Base-by-base conservation (phyloP, 2,113 vertebrate species). In the Charina bottae region DNA sequence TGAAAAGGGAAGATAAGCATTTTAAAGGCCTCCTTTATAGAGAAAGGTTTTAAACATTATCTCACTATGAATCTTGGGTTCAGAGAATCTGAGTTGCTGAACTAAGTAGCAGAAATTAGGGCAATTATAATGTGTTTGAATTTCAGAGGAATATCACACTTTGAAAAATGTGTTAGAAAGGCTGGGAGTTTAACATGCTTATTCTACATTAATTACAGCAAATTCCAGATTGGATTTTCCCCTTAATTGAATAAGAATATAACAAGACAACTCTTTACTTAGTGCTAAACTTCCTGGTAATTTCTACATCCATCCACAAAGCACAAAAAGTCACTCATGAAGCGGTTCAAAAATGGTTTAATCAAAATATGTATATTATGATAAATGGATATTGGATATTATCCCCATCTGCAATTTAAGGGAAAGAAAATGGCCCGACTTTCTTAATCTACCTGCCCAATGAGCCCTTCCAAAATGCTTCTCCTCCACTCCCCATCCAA, bases 381-480 rank as follows among this genome's bases (percentile, higher is more conserved):
- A 96, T 96, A 95, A 96, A 95, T 93, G 87, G 90, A 54, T 88
- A 93, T 56, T 92, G 92, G 91, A 95, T 94, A 89, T 89, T 64
- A 95, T 90, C 46, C 72, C 95, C 72, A 93, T 94, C 90, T 90
- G 92, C 26, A 90, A 59, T 95, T 91, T 90, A 93, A 83, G 83
- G 56, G 55, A 89, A 95, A 92, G 87, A 92, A 93, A 95, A 60
- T 93, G 21, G 87, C 78, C 24, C 2, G 59, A 78, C 91, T 72
- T 94, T 94, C 89, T 91, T 93, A 95, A 94, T 86, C 93, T 94
- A 94, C 85, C 49, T 92, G 28, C 62, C 89, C 83, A 92, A 10
- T 88, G 85, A 95, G 88, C 92, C 62, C 83, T 95, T 94, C 53
- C 54, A 95, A 91, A 94, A 42, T 46, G 91, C 54, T 84, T 37